Evolutionary conservation across 2,113 vertebrate species (phyloP).

Genomic region (Hystrix brachyura): DNA sequence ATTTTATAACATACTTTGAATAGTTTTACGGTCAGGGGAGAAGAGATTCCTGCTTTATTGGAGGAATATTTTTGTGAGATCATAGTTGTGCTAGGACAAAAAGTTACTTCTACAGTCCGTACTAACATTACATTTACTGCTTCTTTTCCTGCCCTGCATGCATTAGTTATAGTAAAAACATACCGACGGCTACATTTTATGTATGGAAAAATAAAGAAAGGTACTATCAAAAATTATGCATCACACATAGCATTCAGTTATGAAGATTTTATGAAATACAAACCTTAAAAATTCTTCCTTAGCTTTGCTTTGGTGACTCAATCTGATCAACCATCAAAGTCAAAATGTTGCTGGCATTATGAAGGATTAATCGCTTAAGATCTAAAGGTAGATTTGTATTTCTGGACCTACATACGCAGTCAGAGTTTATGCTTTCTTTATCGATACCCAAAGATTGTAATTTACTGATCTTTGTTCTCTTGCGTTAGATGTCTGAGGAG

Average conservation of each 20-base stretch:
- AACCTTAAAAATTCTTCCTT: conserved; percentile 4
- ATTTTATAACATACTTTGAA: background rate
- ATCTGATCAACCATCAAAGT: conserved; percentile 9
- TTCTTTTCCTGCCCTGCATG: background rate
- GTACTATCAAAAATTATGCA: background rate
- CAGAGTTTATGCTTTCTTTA: conserved; percentile 60
- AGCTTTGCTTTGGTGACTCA: conserved; percentile 48
- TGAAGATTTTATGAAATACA: conserved; percentile 9
- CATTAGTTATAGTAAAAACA: background rate
- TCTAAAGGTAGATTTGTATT: conserved; percentile 51
- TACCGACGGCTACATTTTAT: background rate
- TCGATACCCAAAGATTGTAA: conserved; percentile 55
- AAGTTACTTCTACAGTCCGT: background rate
- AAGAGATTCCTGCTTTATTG: background rate
- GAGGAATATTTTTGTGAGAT: background rate
- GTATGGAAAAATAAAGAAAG: background rate
- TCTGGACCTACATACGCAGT: background rate
- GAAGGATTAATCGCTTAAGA: background rate
- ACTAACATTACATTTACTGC: background rate
- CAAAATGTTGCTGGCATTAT: background rate
- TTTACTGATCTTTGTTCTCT: conserved; percentile 42
- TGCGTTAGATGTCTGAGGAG: conserved; percentile 52
- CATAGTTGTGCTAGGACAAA: background rate
- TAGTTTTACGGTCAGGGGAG: background rate
- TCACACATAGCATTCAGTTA: background rate